Conservation (phyloP, 2,113 vertebrate species). For the Centropus unirufus region DNA sequence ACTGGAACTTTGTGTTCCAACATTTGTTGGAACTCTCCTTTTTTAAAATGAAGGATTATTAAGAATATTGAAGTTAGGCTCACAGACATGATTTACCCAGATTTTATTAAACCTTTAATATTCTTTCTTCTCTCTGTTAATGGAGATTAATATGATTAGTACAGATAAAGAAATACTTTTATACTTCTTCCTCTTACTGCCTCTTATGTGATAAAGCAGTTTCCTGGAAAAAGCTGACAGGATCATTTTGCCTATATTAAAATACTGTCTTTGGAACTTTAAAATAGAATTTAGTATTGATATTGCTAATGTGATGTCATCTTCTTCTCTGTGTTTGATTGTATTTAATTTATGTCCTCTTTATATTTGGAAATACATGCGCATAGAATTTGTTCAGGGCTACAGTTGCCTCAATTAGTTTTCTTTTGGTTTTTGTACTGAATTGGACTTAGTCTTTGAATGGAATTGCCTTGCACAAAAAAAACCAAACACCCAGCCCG, state of each 20-base stretch:
- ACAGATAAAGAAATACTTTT: background rate
- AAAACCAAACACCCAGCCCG: rapidly evolving
- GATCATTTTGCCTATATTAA: background rate
- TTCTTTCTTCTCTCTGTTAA: background rate
- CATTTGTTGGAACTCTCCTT: background rate
- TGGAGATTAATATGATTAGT: background rate
- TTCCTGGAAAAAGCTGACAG: background rate
- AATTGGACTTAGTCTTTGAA: background rate
- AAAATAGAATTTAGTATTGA: background rate
- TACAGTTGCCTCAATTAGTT: background rate
- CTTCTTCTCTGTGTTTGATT: background rate
- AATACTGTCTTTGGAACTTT: background rate
- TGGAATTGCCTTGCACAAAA: background rate
- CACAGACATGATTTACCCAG: background rate
- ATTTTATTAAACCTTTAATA: background rate
- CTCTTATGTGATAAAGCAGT: background rate
- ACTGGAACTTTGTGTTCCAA: background rate
- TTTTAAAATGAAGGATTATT: background rate
- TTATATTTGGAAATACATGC: background rate
- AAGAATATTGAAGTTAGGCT: background rate
- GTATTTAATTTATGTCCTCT: background rate
- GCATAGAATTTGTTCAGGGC: rapidly evolving
- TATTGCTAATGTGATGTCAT: background rate
- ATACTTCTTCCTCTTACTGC: background rate
- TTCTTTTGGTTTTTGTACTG: background rate